These are phyloP conservation scores for Tillus elongatus DNA, from an alignment of 2,888 invertebrate genomes.

Conservation along the genomic window DNA sequence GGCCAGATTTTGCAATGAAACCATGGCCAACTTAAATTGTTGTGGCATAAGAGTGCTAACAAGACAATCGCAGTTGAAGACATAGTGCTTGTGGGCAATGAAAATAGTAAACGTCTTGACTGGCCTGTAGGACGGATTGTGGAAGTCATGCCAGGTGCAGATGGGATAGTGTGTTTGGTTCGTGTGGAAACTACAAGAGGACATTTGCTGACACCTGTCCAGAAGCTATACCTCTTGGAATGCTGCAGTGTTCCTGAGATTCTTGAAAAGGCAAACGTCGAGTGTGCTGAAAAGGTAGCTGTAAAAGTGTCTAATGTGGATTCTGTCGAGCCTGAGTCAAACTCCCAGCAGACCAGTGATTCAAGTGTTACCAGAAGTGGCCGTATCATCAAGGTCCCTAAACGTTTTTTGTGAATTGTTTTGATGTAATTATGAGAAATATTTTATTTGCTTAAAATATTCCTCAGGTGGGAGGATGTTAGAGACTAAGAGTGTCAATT, in stretches of 20 bases:
- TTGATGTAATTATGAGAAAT: too few species aligned
- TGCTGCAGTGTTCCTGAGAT: background rate
- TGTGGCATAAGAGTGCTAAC: conserved; percentile 5
- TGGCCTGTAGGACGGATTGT: conserved; percentile 19
- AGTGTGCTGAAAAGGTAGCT: background rate
- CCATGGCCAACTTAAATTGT: conserved; percentile 16
- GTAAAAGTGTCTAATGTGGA: too few species aligned
- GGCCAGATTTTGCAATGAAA: conserved; percentile 21
- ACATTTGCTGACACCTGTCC: conserved; percentile 12
- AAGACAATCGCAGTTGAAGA: too few species aligned
- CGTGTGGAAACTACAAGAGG: conserved; percentile 13
- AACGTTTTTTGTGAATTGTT: too few species aligned
- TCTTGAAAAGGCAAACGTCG: background rate
- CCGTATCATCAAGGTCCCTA: background rate
- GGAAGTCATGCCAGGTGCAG: conserved; percentile 15
- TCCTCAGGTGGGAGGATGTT: conserved; percentile 6
- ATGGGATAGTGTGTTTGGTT: conserved; percentile 13
- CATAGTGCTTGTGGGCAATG: too few species aligned
- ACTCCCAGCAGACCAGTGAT: too few species aligned
- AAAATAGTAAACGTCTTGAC: too few species aligned
- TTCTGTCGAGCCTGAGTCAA: too few species aligned
- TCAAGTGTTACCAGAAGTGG: conserved; percentile 2
- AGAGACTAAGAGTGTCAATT: too few species aligned
- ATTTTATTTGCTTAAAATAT: too few species aligned
- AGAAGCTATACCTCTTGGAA: conserved; percentile 23